Evolutionary conservation across 30 jellyfish, hydroid and myxozoan genomes (phyloP), one percentile per base, ranked within the genome.

Genomic region (Calvadosia cruxmelitensis): DNA sequence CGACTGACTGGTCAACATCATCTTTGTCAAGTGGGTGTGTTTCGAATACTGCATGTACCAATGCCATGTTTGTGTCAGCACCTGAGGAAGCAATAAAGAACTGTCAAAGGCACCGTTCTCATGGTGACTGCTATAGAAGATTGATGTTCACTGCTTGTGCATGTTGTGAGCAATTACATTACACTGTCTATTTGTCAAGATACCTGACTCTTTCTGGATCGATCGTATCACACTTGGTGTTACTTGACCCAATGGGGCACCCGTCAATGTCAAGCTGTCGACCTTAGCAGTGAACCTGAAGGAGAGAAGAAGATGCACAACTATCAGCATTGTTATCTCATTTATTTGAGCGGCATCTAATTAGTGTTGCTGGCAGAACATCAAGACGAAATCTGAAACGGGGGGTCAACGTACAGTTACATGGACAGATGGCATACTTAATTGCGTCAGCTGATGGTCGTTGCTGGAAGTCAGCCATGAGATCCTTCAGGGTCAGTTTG

Each of bases 401-500:
- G 30, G 26, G 10, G 32, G 30, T 23, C 12, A 20, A 12, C 27
- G 66, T 65, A 20, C 64, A 65, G 32, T 23, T 10, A 5, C 20
- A 26, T 16, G 30, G 20, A 65, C 3, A 20, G 23, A 65, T 16
- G 2, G 31, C 57, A 24, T 63, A 88, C 97, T 61, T 76, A 26
- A 88, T 36, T 0, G 94, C 93, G 33, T 88, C 72, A 0, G 95
- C 94, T 0, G 97, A 81, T 1, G 97, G 97, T 76, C 97, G 64
- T 72, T 88, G 97, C 28, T 66, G 67, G 15, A 88, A 53, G 34
- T 77, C 82, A 0, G 80, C 94, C 50, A 61, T 63, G 27, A 88
- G 57, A 50, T 74, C 93, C 34, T 77, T 73, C 12, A 86, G 77
- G 0, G 87, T 66, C 66, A 86, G 80, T 25, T 71, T 49, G 73